Percentiles rank a stretch among this genome's conserved stretches.
Evolutionary conservation across 2,113 vertebrate species (phyloP).

Genomic region (Phaethornis superciliosus): DNA sequence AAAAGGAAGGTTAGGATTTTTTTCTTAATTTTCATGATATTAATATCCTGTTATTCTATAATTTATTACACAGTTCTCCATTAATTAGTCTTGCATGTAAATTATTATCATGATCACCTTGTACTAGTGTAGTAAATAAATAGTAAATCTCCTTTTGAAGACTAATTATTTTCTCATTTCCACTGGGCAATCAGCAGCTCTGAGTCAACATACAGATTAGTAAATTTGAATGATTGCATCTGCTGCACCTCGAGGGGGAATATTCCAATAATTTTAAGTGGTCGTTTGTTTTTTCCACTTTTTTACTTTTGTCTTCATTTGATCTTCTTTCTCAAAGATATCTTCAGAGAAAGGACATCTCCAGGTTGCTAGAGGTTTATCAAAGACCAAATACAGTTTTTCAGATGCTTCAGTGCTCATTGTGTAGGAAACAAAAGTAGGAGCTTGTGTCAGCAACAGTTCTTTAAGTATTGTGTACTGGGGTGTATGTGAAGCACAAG

Average conservation of each 20-base stretch:
- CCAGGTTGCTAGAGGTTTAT: background rate
- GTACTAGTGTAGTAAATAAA: background rate
- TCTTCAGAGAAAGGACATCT: background rate
- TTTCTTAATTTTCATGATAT: background rate
- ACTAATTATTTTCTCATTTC: conserved; percentile 14
- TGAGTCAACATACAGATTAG: background rate
- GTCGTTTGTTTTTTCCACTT: background rate
- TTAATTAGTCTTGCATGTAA: background rate
- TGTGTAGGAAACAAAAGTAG: background rate
- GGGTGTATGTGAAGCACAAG: background rate
- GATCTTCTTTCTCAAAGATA: background rate
- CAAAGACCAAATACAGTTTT: background rate
- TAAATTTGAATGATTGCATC: background rate
- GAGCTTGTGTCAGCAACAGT: background rate
- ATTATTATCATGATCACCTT: background rate
- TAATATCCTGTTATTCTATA: background rate
- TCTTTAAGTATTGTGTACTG: background rate
- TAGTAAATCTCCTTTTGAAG: background rate
- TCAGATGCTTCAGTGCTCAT: background rate
- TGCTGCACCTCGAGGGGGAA: background rate
- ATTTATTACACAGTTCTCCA: background rate
- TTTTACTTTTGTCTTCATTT: background rate
- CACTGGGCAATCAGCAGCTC: background rate
- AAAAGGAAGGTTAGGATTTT: background rate
- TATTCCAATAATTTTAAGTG: background rate